A percentile compares a stretch with the other conserved stretches of the same genome.
phyloP scores from a whole-genome alignment of 2,888 invertebrate species.

The Gisinianus flammeolus region DNA sequence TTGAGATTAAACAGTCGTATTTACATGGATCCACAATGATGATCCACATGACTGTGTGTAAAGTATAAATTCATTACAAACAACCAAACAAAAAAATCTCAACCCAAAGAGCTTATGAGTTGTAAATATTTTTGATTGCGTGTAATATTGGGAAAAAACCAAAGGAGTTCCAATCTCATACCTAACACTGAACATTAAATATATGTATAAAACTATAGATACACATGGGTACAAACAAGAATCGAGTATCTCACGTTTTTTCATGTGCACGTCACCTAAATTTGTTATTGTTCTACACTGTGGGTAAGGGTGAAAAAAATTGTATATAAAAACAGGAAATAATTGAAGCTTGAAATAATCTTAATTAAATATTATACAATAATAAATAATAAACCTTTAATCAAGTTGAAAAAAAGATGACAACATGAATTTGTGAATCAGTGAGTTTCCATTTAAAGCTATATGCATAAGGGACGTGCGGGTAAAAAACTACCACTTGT shows the following conservation, averaged over 20 bases:
- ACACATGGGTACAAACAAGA: background rate
- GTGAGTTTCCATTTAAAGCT: constrained; percentile 27
- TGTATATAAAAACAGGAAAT: background rate
- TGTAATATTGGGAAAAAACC: background rate
- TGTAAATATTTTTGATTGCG: too few relatives aligned
- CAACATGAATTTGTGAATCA: constrained; percentile 27
- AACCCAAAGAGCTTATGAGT: too few relatives aligned
- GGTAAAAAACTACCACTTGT: background rate
- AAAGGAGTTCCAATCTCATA: too few relatives aligned
- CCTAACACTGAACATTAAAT: too few relatives aligned
- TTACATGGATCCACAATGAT: too few relatives aligned
- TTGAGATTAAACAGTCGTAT: too few relatives aligned
- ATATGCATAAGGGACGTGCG: background rate
- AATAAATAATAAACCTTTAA: constrained; percentile 34
- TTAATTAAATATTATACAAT: constrained; percentile 37
- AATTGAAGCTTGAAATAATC: constrained; percentile 36
- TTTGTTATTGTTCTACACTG: background rate
- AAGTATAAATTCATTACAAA: too few relatives aligned
- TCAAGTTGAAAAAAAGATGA: constrained; percentile 25
- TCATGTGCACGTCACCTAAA: background rate
- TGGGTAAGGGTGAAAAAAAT: background rate
- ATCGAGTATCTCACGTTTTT: constrained; percentile 5
- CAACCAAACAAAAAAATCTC: too few relatives aligned
- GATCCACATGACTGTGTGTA: too few relatives aligned
- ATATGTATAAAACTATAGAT: too few relatives aligned